These are phyloP conservation scores for Paracanthobrama guichenoti DNA, from an alignment of 2,113 vertebrate species.

Conservation along the genomic window DNA sequence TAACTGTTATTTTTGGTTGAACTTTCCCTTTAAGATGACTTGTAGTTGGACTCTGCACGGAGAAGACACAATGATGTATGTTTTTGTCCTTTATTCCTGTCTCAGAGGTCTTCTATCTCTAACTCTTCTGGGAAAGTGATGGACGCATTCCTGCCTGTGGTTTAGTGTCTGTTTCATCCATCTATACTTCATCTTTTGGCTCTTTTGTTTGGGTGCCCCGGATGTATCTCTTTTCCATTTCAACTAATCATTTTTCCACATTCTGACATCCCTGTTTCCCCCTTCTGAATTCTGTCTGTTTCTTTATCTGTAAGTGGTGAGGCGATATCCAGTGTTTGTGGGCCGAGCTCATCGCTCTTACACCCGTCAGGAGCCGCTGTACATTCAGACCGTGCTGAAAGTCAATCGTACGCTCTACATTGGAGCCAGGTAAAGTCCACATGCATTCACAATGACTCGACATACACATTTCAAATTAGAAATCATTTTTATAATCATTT, in stretches of 20 bases:
- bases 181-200: neutral
- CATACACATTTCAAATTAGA: neutral
- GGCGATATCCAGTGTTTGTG: constrained; percentile 88
- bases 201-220: neutral
- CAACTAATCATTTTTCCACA: neutral
- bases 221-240: constrained; percentile 46
- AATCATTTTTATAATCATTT: neutral
- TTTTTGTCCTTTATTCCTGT: constrained; percentile 8
- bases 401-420: constrained; percentile 95
- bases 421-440: constrained; percentile 85
- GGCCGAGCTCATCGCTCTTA: constrained; percentile 80
- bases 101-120: neutral
- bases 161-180: constrained; percentile 18
- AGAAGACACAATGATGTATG: constrained; percentile 39
- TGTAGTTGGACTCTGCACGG: neutral
- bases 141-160: constrained; percentile 5
- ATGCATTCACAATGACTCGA: neutral
- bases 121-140: constrained; percentile 20
- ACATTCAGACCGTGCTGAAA: constrained; percentile 89
- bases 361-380: constrained; percentile 76
- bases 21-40: neutral
- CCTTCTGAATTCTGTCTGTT: neutral
- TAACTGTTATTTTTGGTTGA: neutral
- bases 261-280: neutral
- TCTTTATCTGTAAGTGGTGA: constrained; percentile 76